Conservation (phyloP, 2,888 invertebrate species). For the Bruchidius siliquastri region DNA sequence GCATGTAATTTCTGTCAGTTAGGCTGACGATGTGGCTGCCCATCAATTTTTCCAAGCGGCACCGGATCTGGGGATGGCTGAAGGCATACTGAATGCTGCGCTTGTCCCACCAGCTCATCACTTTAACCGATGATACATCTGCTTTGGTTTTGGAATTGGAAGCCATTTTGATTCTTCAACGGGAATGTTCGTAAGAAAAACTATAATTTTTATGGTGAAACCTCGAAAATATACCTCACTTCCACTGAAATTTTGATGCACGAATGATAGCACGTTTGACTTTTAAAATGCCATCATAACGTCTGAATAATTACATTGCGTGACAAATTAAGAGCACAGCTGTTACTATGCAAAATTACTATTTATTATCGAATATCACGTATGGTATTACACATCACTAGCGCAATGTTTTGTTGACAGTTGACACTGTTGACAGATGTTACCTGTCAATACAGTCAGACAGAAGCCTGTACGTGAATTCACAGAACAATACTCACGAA, state of each 20-base stretch:
- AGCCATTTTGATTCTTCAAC: not conserved
- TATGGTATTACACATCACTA: too few relatives aligned
- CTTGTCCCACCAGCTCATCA: not conserved
- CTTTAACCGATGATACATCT: not conserved
- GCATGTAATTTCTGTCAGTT: slow-evolving; percentile 66
- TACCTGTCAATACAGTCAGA: too few relatives aligned
- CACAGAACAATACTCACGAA: too few relatives aligned
- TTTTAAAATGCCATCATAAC: not conserved
- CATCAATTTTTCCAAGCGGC: slow-evolving; percentile 65
- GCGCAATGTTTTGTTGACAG: too few relatives aligned
- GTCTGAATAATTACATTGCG: too few relatives aligned
- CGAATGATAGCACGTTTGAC: not conserved
- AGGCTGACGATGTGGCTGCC: slow-evolving; percentile 63
- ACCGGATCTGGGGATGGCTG: slow-evolving; percentile 59
- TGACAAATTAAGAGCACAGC: too few relatives aligned
- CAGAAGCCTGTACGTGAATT: too few relatives aligned
- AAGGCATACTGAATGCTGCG: slow-evolving; percentile 38
- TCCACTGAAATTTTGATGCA: not conserved
- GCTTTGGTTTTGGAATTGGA: not conserved
- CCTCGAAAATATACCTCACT: not conserved
- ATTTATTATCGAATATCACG: too few relatives aligned
- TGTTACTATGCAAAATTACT: too few relatives aligned
- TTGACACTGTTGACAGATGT: too few relatives aligned
- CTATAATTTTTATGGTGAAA: not conserved
- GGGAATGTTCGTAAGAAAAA: not conserved